phyloP scores from a whole-genome alignment of 2,113 vertebrate genomes.

The Neogale vison region DNA sequence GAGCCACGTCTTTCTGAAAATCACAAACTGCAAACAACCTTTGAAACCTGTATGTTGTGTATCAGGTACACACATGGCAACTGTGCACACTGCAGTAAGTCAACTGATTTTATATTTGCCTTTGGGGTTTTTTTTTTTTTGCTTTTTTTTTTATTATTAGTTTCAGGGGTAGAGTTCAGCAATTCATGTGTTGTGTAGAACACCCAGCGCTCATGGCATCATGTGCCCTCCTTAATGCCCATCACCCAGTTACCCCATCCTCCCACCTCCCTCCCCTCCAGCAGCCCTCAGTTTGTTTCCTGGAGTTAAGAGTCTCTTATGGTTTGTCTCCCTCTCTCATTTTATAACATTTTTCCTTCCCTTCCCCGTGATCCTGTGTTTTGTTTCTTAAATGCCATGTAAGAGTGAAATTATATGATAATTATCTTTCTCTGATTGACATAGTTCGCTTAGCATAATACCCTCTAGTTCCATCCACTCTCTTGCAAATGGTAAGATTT shows the following conservation, averaged over 20 bases:
- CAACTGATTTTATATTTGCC: background rate
- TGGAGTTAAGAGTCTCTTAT: background rate
- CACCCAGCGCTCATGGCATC: background rate
- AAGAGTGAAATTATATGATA: background rate
- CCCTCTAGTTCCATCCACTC: background rate
- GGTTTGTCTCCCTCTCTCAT: background rate
- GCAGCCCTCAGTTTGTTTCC: background rate
- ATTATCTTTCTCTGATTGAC: background rate
- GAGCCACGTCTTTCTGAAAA: background rate
- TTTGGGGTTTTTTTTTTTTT: background rate
- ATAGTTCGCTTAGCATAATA: background rate
- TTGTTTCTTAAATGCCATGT: background rate
- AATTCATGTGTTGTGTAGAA: background rate
- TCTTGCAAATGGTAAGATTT: background rate
- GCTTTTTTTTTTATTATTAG: background rate
- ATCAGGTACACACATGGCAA: background rate
- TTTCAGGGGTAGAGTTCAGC: background rate
- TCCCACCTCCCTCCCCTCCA: background rate
- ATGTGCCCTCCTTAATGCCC: background rate
- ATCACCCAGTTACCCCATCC: background rate
- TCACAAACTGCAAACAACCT: background rate
- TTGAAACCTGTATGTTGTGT: background rate
- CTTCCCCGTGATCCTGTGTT: background rate
- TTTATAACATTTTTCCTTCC: background rate
- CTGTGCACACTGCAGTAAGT: background rate